A percentile compares a stretch with the other conserved stretches of the same genome.
These are phyloP conservation scores for Spicauda simplicius DNA, from an alignment of 2,888 invertebrate species.

Conservation along the genomic window DNA sequence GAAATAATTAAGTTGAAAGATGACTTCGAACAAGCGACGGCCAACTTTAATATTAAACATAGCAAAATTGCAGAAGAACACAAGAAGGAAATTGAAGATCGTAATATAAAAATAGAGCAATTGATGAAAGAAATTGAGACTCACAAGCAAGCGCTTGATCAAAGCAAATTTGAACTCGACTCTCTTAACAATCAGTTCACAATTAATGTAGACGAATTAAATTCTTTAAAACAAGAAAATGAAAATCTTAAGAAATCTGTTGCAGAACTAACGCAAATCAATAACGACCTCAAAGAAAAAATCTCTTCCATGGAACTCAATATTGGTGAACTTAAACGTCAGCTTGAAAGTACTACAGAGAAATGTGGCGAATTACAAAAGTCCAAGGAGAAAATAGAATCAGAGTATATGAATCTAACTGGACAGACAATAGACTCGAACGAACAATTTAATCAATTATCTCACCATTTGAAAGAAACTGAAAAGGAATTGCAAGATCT, in stretches of 20 bases:
- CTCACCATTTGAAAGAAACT: conserved; percentile 82
- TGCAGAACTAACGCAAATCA: conserved; percentile 68
- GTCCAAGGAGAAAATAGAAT: conserved; percentile 85
- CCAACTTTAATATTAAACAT: conserved; percentile 78
- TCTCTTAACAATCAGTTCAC: conserved; percentile 76
- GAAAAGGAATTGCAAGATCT: conserved; percentile 84
- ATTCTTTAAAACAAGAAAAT: conserved; percentile 73
- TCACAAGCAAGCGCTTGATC: conserved; percentile 74
- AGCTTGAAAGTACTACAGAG: conserved; percentile 80
- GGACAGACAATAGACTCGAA: conserved; percentile 86
- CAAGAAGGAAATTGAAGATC: conserved; percentile 79
- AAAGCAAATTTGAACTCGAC: conserved; percentile 77
- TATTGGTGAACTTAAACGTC: conserved; percentile 84
- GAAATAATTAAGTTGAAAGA: conserved; percentile 80
- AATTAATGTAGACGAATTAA: conserved; percentile 71
- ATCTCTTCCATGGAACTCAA: conserved; percentile 79
- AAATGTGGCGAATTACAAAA: conserved; percentile 83
- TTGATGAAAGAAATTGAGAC: conserved; percentile 78
- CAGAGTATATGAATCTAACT: conserved; percentile 85
- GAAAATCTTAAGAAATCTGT: conserved; percentile 70
- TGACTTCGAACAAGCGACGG: conserved; percentile 77
- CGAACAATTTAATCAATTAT: conserved; percentile 83
- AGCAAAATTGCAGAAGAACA: conserved; percentile 80
- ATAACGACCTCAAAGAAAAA: conserved; percentile 68
- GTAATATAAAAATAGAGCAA: conserved; percentile 79